Conservation (phyloP, 2,797 vertebrate species). For the Chaetophractus vellerosus region DNA sequence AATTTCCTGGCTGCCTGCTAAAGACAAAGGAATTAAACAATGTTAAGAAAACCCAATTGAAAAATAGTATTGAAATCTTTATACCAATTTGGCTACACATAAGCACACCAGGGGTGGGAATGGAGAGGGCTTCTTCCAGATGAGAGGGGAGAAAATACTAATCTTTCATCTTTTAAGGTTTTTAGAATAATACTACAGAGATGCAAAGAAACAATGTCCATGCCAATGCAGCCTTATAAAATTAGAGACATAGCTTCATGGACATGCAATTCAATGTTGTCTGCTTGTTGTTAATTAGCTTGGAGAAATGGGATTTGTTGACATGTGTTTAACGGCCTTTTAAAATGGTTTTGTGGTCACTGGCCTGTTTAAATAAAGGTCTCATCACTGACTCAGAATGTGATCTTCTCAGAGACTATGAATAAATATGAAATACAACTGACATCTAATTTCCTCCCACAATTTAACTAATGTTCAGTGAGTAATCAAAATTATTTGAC, state of each 20-base stretch:
- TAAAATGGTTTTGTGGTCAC: slow-evolving; percentile 63
- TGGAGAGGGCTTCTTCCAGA: neutral
- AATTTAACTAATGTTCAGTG: slow-evolving; percentile 2
- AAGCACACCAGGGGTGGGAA: accelerated
- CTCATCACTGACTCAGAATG: slow-evolving; percentile 34
- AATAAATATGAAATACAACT: neutral
- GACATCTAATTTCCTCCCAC: neutral
- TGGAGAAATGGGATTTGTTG: slow-evolving; percentile 46
- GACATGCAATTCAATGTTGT: neutral
- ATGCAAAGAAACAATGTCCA: neutral
- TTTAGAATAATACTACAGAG: neutral
- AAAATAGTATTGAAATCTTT: neutral
- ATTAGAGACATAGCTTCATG: slow-evolving; percentile 3
- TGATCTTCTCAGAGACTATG: slow-evolving; percentile 39
- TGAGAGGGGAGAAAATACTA: neutral
- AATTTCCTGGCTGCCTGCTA: neutral
- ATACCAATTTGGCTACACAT: neutral
- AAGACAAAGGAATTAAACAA: neutral
- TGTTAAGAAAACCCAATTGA: neutral
- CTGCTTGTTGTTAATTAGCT: slow-evolving; percentile 74
- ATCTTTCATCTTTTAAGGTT: neutral
- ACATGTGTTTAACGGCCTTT: slow-evolving; percentile 53
- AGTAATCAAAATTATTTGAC: slow-evolving; percentile 16
- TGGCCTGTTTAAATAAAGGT: slow-evolving; percentile 61
- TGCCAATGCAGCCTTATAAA: neutral